phyloP scores from a whole-genome alignment of 1,140 invertebrate species.

The Mesaphorura yosii region DNA sequence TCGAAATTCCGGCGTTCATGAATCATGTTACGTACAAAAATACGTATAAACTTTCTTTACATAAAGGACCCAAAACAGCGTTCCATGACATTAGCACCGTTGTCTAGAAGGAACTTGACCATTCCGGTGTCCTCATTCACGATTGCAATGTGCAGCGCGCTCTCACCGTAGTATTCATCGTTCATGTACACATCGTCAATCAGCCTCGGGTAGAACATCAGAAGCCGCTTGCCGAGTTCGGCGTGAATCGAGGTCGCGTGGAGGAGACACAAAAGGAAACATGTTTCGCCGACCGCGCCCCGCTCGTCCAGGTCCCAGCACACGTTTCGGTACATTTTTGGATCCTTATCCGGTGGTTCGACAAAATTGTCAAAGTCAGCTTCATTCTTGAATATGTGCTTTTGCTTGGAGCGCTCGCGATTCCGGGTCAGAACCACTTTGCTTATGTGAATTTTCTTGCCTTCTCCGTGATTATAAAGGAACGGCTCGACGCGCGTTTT shows the following conservation, averaged over 20 bases:
- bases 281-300: slow-evolving; percentile 87
- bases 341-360: slow-evolving; percentile 39
- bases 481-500: slow-evolving; percentile 82
- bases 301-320: slow-evolving; percentile 88
- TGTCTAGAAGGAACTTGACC: slow-evolving; percentile 89
- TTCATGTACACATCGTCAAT: slow-evolving; percentile 91
- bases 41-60: too few species aligned
- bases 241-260: slow-evolving; percentile 81
- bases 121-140: slow-evolving; percentile 96
- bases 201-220: slow-evolving; percentile 84
- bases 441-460: slow-evolving; percentile 73
- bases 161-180: slow-evolving; percentile 94
- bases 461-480: slow-evolving; percentile 83
- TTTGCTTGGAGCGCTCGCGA: slow-evolving; percentile 66
- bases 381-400: slow-evolving; percentile 28
- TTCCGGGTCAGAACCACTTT: slow-evolving; percentile 77
- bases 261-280: slow-evolving; percentile 79
- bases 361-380: slow-evolving; percentile 27
- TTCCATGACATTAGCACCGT: slow-evolving; percentile 80
- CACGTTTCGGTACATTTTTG: slow-evolving; percentile 61
- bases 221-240: slow-evolving; percentile 79
- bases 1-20: too few species aligned
- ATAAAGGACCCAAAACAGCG: slow-evolving; percentile 91
- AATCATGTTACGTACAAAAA: too few species aligned
- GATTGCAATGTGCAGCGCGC: slow-evolving; percentile 89